Base-by-base conservation (phyloP, 1,140 invertebrate genomes). In the Tachypleus tridentatus region DNA sequence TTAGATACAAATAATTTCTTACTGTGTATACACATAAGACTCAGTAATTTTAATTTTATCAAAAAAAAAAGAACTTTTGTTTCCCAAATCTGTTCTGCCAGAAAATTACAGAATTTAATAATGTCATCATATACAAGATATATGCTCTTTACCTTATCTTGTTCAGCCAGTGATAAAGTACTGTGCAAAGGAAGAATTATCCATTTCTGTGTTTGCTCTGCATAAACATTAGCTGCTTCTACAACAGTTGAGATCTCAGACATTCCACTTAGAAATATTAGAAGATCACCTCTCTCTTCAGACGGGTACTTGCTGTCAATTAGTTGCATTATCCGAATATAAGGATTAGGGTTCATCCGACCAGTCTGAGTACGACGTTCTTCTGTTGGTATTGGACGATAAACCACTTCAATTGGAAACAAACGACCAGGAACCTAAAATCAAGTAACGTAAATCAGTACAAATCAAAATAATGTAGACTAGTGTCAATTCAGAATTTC, bases 261-360 rank as follows among this genome's bases (percentile, higher is more conserved):
- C 72, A 97, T 88, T 29, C 97, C 97, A 76, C 93, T 97, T 66
- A 99, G 80, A 79, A 99, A 99, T 70, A 99, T 90, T 4, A 99
- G 79, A 4, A 98, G 78, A 80, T 99, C 97, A 0, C 97, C 97
- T 73, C 93, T 84, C 80, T 98, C 93, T 63, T 83, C 82, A 58
- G 78, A 84, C 83, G 77, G 76, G 76, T 82, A 77, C 71, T 77
- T 74, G 61, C 69, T 66, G 57, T 73, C 73, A 73, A 98, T 96
- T 63, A 90, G 79, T 75, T 93, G 89, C 76, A 99, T 81, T 67
- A 98, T 88, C 74, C 91, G 85, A 4, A 98, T 79, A 73, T 93
- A 98, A 0, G 96, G 96, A 64, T 86, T 86, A 4, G 93, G 88
- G 81, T 98, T 91, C 4, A 97, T 80, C 73, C 85, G 81, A 67